phyloP scores from a whole-genome alignment of 2,113 vertebrate genomes.

The Aythya baeri region DNA sequence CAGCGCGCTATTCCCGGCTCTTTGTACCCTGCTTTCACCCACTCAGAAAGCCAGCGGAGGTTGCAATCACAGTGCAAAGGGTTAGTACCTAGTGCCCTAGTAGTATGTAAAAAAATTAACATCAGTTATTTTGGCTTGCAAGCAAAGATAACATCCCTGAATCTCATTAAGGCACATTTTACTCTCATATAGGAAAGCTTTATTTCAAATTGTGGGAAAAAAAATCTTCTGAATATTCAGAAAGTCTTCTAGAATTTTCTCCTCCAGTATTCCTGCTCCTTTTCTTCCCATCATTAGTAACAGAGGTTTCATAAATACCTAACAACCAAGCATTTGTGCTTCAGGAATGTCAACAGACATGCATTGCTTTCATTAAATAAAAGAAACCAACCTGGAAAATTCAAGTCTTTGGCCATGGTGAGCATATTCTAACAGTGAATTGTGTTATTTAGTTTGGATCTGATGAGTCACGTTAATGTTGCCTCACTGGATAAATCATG shows the following conservation, averaged over 20 bases:
- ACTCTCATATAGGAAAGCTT: not conserved
- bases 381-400: no score
- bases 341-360: not conserved
- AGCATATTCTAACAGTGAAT: not conserved
- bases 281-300: not conserved
- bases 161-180: accelerated
- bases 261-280: not conserved
- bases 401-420: not conserved
- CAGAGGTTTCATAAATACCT: not conserved
- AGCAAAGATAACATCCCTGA: not conserved
- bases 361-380: not conserved
- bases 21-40: slow-evolving; percentile 97
- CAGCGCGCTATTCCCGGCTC: slow-evolving; percentile 98
- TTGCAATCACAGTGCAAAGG: slow-evolving; percentile 94
- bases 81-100: slow-evolving; percentile 94
- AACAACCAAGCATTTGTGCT: not conserved
- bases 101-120: not conserved
- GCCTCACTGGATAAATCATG: not conserved
- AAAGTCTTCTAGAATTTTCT: not conserved
- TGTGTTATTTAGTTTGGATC: not conserved
- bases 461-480: not conserved
- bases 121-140: not conserved
- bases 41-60: slow-evolving; percentile 97
- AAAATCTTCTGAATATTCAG: not conserved
- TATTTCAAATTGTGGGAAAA: not conserved